phyloP scores from a whole-genome alignment of 2,888 invertebrate genomes.

The Lysandra coridon region DNA sequence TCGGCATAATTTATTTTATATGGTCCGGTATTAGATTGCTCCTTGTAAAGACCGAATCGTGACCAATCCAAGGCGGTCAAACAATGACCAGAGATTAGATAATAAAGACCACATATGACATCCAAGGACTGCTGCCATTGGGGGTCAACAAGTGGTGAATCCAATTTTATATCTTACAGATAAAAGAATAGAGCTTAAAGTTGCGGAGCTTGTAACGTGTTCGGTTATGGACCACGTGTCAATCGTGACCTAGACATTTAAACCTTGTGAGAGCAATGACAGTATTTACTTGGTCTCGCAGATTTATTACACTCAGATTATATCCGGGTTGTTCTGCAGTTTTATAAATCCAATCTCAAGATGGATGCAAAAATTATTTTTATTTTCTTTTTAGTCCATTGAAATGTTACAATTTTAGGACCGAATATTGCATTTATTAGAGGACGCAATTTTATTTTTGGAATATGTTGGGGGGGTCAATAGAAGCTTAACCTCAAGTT shows the following conservation, averaged over 20 bases:
- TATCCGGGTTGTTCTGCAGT: conserved; percentile 21
- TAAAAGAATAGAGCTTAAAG: conserved; percentile 38
- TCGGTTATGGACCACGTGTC: conserved; percentile 49
- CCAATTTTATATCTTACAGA: background rate
- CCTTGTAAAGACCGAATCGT: conserved; percentile 60
- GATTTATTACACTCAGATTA: conserved; percentile 9
- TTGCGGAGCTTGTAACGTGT: conserved; percentile 33
- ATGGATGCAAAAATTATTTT: background rate
- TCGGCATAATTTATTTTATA: conserved; percentile 47
- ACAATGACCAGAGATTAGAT: conserved; percentile 56
- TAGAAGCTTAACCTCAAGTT: too few relatives aligned
- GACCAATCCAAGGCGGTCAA: conserved; percentile 63
- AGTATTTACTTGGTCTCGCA: conserved; percentile 18
- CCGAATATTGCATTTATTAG: too few relatives aligned
- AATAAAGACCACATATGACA: conserved; percentile 53
- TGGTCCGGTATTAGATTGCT: conserved; percentile 26
- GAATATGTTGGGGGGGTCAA: too few relatives aligned
- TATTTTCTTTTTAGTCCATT: background rate
- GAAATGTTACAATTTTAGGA: too few relatives aligned
- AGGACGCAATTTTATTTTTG: too few relatives aligned
- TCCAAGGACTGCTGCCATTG: conserved; percentile 51
- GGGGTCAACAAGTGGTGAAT: background rate
- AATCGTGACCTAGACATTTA: conserved; percentile 69
- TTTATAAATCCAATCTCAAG: background rate
- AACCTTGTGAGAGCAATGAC: conserved; percentile 34